Conservation (phyloP, 2,113 vertebrate species). For the Halcyon senegalensis region DNA sequence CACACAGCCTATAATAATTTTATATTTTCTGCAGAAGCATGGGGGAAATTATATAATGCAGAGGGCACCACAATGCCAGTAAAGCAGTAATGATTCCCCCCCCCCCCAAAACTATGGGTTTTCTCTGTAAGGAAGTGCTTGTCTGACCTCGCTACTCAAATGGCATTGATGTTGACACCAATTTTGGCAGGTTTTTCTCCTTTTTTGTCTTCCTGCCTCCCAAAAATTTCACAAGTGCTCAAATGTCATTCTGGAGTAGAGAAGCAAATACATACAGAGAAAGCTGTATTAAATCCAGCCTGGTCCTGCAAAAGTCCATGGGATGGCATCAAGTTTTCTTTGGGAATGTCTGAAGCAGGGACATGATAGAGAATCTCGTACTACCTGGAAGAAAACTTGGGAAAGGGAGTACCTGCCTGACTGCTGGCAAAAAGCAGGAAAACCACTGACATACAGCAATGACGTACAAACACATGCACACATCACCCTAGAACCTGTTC, state of each 20-base stretch:
- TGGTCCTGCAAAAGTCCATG: neutral
- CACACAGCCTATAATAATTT: neutral
- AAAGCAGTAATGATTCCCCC: neutral
- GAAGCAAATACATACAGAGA: neutral
- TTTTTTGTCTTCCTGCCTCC: neutral
- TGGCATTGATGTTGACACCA: neutral
- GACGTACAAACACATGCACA: neutral
- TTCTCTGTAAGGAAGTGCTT: neutral
- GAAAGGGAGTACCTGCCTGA: neutral
- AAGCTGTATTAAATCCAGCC: neutral
- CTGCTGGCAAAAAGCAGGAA: neutral
- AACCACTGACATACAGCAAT: neutral
- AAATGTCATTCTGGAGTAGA: neutral
- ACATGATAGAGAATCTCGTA: neutral
- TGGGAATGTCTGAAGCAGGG: neutral
- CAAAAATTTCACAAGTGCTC: neutral
- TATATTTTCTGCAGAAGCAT: neutral
- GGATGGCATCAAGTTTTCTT: neutral
- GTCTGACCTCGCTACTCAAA: neutral
- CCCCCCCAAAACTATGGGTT: neutral
- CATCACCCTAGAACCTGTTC: neutral
- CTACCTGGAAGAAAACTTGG: neutral
- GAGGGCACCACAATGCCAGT: neutral
- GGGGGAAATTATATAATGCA: neutral
- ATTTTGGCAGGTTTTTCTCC: neutral